Percentiles rank a stretch among this genome's conserved stretches.
These are phyloP conservation scores for Cyphomyrus discorhynchus DNA, from an alignment of 2,113 vertebrate genomes.

Conservation along the genomic window DNA sequence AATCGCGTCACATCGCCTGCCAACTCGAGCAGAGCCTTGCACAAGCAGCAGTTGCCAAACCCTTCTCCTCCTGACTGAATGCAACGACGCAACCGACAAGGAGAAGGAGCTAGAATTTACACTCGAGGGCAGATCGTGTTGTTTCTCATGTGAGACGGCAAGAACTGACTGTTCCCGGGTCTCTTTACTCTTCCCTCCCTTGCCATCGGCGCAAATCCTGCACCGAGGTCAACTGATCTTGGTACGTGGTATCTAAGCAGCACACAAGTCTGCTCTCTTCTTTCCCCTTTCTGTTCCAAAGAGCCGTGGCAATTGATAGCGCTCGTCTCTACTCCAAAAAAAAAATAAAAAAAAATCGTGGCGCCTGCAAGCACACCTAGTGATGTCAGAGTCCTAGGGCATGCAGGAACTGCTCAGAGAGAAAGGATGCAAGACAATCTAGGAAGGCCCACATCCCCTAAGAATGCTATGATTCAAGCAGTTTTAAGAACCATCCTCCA, in stretches of 20 bases:
- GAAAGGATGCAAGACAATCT: not conserved
- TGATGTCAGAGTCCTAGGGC: not conserved
- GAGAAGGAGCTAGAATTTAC: constrained; percentile 28
- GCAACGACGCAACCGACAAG: constrained; percentile 6
- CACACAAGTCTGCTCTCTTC: not conserved
- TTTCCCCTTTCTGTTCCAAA: not conserved
- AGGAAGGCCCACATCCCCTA: not conserved
- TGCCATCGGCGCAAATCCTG: constrained; percentile 21
- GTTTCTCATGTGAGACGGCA: constrained; percentile 8
- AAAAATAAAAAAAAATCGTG: not conserved
- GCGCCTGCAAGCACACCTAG: not conserved
- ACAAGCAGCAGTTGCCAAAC: constrained; percentile 40
- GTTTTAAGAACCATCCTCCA: not conserved
- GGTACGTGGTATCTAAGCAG: constrained; percentile 1
- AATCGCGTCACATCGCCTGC: not conserved
- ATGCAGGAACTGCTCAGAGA: not conserved
- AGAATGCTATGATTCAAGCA: not conserved
- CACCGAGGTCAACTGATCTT: constrained; percentile 8
- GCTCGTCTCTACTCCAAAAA: not conserved
- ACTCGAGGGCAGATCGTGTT: constrained; percentile 26
- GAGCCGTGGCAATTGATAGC: not conserved
- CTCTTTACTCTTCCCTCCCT: not conserved
- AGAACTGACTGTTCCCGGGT: not conserved
- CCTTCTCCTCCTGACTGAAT: constrained; percentile 21
- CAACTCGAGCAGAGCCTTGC: constrained; percentile 14